A percentile compares a stretch with the other conserved stretches of the same genome.
phyloP scores from a whole-genome alignment of 2,113 vertebrate species.

The Colius striatus region DNA sequence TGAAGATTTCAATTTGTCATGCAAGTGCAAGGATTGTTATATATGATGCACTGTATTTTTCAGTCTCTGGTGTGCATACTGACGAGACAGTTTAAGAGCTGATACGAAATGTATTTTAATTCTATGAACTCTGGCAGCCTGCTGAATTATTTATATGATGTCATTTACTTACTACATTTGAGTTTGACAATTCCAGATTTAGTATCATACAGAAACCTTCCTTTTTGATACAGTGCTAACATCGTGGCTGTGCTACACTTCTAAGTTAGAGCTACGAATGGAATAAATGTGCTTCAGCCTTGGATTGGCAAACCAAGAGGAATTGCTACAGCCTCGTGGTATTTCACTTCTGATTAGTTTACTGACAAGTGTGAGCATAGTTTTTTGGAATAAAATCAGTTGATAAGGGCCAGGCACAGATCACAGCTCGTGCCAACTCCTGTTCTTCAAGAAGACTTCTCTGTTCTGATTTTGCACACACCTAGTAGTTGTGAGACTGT shows the following conservation, averaged over 20 bases:
- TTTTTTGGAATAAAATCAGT: not conserved
- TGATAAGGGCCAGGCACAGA: not conserved
- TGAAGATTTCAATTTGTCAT: not conserved
- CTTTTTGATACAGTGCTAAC: not conserved
- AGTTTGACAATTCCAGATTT: slow-evolving; percentile 17
- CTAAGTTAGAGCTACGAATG: not conserved
- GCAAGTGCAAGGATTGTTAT: not conserved
- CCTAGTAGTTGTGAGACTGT: not conserved
- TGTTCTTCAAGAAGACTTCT: not conserved
- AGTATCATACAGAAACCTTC: not conserved
- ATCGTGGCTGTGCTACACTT: not conserved
- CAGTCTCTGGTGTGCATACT: not conserved
- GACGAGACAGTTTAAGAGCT: not conserved
- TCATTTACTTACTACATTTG: not conserved
- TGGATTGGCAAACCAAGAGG: not conserved
- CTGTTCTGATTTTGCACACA: not conserved
- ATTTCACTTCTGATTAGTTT: not conserved
- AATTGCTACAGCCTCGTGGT: not conserved
- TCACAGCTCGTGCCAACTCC: not conserved
- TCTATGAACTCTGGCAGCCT: slow-evolving; percentile 6
- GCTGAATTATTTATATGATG: slow-evolving; percentile 46
- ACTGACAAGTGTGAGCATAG: accelerated
- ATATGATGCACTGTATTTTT: not conserved
- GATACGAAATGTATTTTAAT: slow-evolving; percentile 31
- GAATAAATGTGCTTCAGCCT: not conserved